Evolutionary conservation across 2,888 invertebrate genomes (phyloP).

Genomic region (Metacarcinus magister): DNA sequence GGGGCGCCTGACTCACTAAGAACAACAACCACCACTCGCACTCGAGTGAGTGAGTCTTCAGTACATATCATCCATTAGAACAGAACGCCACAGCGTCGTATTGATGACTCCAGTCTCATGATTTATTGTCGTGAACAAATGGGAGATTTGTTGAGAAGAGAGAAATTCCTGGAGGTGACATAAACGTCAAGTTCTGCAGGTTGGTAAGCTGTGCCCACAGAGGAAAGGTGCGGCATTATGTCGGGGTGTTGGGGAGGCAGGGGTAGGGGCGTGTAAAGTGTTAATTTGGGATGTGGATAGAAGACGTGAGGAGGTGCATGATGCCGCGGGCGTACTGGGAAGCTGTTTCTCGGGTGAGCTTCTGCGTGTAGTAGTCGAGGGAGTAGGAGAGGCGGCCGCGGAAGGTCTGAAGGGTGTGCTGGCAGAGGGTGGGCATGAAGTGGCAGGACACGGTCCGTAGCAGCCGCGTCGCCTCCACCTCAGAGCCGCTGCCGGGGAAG

Average conservation of each 20-base stretch:
- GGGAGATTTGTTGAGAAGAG: neutral
- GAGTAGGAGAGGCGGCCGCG: slow-evolving; percentile 81
- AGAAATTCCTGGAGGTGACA: neutral
- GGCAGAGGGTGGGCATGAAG: slow-evolving; percentile 82
- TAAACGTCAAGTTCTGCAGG: slow-evolving; percentile 2
- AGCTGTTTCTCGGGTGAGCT: slow-evolving; percentile 76
- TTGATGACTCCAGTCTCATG: neutral
- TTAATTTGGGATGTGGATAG: slow-evolving; percentile 78
- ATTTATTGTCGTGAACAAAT: neutral
- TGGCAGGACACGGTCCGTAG: slow-evolving; percentile 82
- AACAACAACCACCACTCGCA: neutral
- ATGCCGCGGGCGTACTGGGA: slow-evolving; percentile 73
- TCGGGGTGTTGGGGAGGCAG: slow-evolving; percentile 16
- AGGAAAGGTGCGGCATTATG: neutral
- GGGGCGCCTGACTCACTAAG: neutral
- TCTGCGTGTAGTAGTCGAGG: slow-evolving; percentile 82
- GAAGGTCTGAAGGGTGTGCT: slow-evolving; percentile 83
- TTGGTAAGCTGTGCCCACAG: slow-evolving; percentile 40
- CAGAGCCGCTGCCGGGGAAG: slow-evolving; percentile 79
- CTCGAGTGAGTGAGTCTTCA: neutral
- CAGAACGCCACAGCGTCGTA: neutral
- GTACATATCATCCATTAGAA: neutral
- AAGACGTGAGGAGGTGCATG: slow-evolving; percentile 67
- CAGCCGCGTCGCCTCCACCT: slow-evolving; percentile 81
- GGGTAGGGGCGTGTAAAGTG: neutral